Percentiles rank a stretch among this genome's conserved stretches.
Conservation (phyloP, 2,888 invertebrate genomes). For the Pristionchus arcanus region DNA sequence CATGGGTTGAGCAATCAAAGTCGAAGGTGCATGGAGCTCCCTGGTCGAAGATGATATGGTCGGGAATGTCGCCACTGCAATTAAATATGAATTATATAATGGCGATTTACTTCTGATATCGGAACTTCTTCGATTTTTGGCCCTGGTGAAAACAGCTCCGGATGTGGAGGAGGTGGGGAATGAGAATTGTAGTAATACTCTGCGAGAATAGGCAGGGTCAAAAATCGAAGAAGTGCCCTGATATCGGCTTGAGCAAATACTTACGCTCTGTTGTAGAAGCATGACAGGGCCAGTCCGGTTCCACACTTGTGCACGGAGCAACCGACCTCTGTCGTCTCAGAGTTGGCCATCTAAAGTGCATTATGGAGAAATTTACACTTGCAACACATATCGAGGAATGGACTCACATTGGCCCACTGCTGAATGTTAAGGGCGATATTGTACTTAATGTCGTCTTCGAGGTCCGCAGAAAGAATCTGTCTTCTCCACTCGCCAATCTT, state of each 20-base stretch:
- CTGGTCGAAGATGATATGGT: not conserved
- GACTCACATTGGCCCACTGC: slow-evolving; percentile 50
- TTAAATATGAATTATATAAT: not conserved
- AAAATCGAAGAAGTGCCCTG: too few species aligned
- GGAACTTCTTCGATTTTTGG: too few species aligned
- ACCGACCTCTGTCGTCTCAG: slow-evolving; percentile 31
- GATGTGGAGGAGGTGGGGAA: too few species aligned
- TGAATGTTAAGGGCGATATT: slow-evolving; percentile 5
- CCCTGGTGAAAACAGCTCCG: too few species aligned
- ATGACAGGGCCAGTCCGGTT: slow-evolving; percentile 5
- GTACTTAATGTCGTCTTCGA: slow-evolving; percentile 44
- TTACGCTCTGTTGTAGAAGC: slow-evolving; percentile 53
- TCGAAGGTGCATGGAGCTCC: slow-evolving; percentile 34
- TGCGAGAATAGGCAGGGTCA: too few species aligned
- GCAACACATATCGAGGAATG: not conserved
- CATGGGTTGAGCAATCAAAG: slow-evolving; percentile 3
- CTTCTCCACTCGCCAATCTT: slow-evolving; percentile 38
- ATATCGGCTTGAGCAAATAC: not conserved
- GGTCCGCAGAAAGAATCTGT: not conserved
- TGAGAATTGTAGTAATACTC: too few species aligned
- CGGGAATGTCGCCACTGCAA: slow-evolving; percentile 48
- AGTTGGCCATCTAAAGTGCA: slow-evolving; percentile 51
- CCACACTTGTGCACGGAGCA: slow-evolving; percentile 47
- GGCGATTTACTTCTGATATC: too few species aligned
- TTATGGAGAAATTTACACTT: too few species aligned